A percentile compares a stretch with the other conserved stretches of the same genome.
Evolutionary conservation across 2,888 invertebrate species (phyloP).

Genomic region (Emmelina monodactyla): DNA sequence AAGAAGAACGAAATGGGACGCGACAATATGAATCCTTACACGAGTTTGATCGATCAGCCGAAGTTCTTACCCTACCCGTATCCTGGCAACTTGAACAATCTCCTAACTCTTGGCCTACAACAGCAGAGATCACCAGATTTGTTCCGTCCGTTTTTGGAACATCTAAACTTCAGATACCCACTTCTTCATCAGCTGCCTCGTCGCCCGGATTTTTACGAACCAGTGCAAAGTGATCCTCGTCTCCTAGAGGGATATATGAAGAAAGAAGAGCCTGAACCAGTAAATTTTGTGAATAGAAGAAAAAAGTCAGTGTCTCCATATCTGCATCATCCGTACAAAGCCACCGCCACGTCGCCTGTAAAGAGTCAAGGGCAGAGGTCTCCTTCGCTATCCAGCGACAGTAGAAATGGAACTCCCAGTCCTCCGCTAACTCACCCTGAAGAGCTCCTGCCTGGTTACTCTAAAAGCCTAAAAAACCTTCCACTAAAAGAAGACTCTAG

Average conservation of each 20-base stretch:
- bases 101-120: constrained; percentile 70
- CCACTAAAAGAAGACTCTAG: constrained; percentile 72
- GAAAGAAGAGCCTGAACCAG: constrained; percentile 40
- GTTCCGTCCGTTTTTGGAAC: constrained; percentile 55
- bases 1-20: constrained; percentile 39
- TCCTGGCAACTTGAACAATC: constrained; percentile 70
- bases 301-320: constrained; percentile 55
- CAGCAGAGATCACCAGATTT: constrained; percentile 63
- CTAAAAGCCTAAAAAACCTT: constrained; percentile 50
- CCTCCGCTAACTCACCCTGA: constrained; percentile 55
- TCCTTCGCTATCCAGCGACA: constrained; percentile 49
- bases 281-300: constrained; percentile 36
- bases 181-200: constrained; percentile 47
- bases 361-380: constrained; percentile 51
- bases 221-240: constrained; percentile 26
- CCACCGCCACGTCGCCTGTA: constrained; percentile 37
- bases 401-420: constrained; percentile 65
- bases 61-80: constrained; percentile 70
- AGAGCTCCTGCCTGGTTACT: constrained; percentile 50
- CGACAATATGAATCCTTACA: constrained; percentile 46
- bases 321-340: constrained; percentile 47
- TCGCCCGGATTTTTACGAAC: constrained; percentile 37
- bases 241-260: constrained; percentile 37
- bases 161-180: constrained; percentile 49
- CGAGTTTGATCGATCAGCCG: constrained; percentile 40